Conservation (phyloP, 2,113 vertebrate genomes). For the Ranitomeya variabilis region DNA sequence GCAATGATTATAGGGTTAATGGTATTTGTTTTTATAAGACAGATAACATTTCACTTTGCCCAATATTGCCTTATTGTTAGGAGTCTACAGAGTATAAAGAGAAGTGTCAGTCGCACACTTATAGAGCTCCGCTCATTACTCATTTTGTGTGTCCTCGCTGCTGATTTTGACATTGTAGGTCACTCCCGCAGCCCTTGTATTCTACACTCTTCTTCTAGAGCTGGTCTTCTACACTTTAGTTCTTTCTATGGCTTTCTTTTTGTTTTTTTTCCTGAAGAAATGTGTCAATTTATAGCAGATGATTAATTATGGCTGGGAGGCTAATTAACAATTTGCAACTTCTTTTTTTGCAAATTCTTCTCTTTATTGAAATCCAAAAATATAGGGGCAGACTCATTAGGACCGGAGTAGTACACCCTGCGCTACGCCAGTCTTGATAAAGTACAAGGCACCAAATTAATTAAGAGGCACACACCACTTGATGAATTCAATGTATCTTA, state of each 20-base stretch:
- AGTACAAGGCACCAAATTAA: too few relatives aligned
- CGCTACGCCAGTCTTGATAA: too few relatives aligned
- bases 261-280: background rate
- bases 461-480: too few relatives aligned
- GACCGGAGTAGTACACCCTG: too few relatives aligned
- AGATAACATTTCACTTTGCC: conserved; percentile 9
- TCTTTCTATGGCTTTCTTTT: background rate
- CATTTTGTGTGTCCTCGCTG: conserved; percentile 20
- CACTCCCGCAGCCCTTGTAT: background rate
- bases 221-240: background rate
- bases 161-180: conserved; percentile 29
- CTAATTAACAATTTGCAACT: background rate
- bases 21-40: background rate
- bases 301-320: background rate
- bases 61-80: conserved; percentile 11
- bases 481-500: too few relatives aligned
- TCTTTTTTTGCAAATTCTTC: background rate
- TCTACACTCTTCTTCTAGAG: background rate
- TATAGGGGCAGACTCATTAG: too few relatives aligned
- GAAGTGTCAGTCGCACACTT: background rate
- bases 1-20: background rate
- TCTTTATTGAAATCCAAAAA: background rate
- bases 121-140: conserved; percentile 9
- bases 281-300: background rate
- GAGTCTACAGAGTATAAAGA: conserved; percentile 19